These are phyloP conservation scores for Meloidogyne floridensis DNA, from an alignment of 1,140 invertebrate genomes.

Conservation along the genomic window DNA sequence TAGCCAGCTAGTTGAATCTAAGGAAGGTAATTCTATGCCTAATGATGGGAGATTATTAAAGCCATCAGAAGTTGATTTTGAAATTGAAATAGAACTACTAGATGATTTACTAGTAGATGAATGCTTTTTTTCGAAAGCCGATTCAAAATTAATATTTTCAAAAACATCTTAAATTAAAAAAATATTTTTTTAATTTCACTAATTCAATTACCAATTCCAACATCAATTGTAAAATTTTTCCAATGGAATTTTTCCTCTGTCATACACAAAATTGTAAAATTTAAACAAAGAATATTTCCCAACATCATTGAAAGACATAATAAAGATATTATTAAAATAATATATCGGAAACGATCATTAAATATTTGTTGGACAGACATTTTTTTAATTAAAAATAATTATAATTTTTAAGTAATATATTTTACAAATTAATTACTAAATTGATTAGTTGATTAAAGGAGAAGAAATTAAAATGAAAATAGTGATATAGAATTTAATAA, in stretches of 20 bases:
- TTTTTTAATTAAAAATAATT: not conserved
- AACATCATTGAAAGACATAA: slow-evolving; percentile 53
- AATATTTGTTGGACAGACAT: not conserved
- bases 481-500: not conserved
- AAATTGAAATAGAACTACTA: not conserved
- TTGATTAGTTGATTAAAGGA: not conserved
- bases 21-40: slow-evolving; percentile 21
- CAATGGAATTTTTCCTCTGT: slow-evolving; percentile 48
- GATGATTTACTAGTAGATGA: not conserved
- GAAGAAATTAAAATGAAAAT: too few relatives aligned
- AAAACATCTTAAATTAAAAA: slow-evolving; percentile 46
- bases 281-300: slow-evolving; percentile 52
- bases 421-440: not conserved
- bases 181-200: not conserved
- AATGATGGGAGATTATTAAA: not conserved
- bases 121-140: slow-evolving; percentile 14
- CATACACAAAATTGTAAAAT: slow-evolving; percentile 55
- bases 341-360: slow-evolving; percentile 47
- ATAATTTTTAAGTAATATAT: too few relatives aligned
- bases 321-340: slow-evolving; percentile 48
- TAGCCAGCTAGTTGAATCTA: slow-evolving; percentile 56
- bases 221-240: slow-evolving; percentile 55
- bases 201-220: slow-evolving; percentile 43
- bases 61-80: not conserved
- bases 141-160: slow-evolving; percentile 46